phyloP scores from a whole-genome alignment of 2,113 vertebrate species.

The Tragelaphus scriptus region DNA sequence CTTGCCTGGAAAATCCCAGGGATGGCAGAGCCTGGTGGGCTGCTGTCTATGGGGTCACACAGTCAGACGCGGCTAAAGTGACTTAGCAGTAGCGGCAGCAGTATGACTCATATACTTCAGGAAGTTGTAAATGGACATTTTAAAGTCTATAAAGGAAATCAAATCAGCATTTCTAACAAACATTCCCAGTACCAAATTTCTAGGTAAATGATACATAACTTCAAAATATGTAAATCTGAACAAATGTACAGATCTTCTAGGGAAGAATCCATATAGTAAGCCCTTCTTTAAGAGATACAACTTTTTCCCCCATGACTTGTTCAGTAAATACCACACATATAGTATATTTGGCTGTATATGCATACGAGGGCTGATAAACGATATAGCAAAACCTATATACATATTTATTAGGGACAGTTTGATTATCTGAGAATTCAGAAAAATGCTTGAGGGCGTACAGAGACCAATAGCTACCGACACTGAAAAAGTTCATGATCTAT shows the following conservation, averaged over 20 bases:
- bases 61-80: accelerated
- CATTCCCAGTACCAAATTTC: neutral
- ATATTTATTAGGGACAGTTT: neutral
- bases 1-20: too few species aligned
- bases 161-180: neutral
- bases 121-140: neutral
- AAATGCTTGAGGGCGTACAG: neutral
- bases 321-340: neutral
- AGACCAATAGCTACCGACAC: neutral
- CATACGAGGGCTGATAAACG: neutral
- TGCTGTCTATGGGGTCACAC: too few species aligned
- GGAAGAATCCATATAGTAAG: neutral
- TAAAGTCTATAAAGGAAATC: neutral
- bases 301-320: neutral
- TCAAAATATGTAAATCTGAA: neutral
- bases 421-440: slow-evolving; percentile 4
- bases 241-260: neutral
- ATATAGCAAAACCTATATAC: neutral
- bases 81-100: neutral
- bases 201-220: neutral
- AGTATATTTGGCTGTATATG: neutral
- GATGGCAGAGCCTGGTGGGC: too few species aligned
- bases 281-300: neutral
- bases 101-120: slow-evolving; percentile 8
- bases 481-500: neutral